These are phyloP conservation scores for Noctua pronuba DNA, from an alignment of 2,888 invertebrate species.

Conservation along the genomic window DNA sequence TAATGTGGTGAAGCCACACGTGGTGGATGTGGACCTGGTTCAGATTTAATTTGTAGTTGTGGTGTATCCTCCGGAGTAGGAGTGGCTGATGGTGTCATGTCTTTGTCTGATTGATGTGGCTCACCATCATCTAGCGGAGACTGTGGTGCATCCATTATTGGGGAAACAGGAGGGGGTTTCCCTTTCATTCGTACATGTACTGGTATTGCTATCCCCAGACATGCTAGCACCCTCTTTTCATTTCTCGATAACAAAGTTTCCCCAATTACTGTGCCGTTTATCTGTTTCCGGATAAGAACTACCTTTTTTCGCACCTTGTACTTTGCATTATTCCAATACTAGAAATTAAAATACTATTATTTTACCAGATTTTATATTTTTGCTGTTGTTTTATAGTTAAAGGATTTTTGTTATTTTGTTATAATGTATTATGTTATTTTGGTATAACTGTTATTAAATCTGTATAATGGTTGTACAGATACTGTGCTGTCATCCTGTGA, in stretches of 20 bases:
- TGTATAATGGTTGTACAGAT: not conserved
- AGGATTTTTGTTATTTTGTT: no score
- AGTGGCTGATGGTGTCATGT: not conserved
- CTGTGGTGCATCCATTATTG: not conserved
- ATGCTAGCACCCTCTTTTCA: conserved; percentile 35
- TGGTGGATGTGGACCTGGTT: conserved; percentile 10
- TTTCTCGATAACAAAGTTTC: conserved; percentile 20
- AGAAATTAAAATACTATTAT: conserved; percentile 18
- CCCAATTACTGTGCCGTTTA: not conserved
- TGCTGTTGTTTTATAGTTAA: no score
- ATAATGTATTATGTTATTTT: no score
- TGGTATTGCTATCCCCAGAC: conserved; percentile 32
- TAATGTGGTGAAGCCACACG: not conserved
- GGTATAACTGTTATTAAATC: not conserved
- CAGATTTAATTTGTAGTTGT: not conserved
- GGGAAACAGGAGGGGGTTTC: conserved; percentile 7
- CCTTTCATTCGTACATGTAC: conserved; percentile 16
- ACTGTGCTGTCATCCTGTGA: not conserved
- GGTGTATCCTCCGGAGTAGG: conserved; percentile 1
- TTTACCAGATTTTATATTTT: not conserved
- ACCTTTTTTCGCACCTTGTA: conserved; percentile 36
- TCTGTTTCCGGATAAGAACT: conserved; percentile 18
- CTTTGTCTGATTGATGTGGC: not conserved
- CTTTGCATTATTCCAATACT: conserved; percentile 39
- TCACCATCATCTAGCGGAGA: conserved; percentile 3